phyloP scores from a whole-genome alignment of 2,797 vertebrate genomes.

The Phrynocephalus guinanensis region DNA sequence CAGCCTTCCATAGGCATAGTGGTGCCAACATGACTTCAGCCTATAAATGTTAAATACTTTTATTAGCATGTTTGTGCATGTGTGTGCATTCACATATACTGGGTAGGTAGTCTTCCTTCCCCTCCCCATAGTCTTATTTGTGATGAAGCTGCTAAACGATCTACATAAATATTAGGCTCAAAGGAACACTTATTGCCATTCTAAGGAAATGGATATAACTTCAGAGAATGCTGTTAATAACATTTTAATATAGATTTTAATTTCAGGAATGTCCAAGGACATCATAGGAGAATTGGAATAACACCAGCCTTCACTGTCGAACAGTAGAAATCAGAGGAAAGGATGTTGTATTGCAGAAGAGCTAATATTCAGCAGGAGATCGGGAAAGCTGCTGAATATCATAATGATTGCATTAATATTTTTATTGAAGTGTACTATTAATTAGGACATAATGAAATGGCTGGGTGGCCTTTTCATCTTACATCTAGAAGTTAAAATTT shows the following conservation, averaged over 20 bases:
- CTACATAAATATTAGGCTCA: constrained; percentile 12
- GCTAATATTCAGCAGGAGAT: constrained; percentile 60
- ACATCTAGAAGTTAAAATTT: constrained; percentile 61
- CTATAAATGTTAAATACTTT: background rate
- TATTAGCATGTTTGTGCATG: background rate
- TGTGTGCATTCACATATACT: background rate
- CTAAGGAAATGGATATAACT: constrained; percentile 22
- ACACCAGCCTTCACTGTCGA: constrained; percentile 29
- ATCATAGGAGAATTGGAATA: background rate
- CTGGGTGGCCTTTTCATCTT: constrained; percentile 70
- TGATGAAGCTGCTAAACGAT: background rate
- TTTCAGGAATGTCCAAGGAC: constrained; percentile 35
- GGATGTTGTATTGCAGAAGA: constrained; percentile 47
- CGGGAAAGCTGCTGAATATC: constrained; percentile 65
- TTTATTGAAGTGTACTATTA: constrained; percentile 75
- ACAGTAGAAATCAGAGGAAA: constrained; percentile 21
- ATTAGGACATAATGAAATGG: constrained; percentile 60
- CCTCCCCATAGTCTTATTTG: background rate
- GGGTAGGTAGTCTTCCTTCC: background rate
- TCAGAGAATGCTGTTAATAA: constrained; percentile 34
- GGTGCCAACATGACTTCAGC: too few species aligned
- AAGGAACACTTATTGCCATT: constrained; percentile 18
- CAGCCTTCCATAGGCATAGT: too few species aligned
- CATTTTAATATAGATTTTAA: constrained; percentile 58
- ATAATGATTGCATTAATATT: constrained; percentile 45